Evolutionary conservation across 2,113 vertebrate species (phyloP).

Genomic region (Pheucticus melanocephalus): DNA sequence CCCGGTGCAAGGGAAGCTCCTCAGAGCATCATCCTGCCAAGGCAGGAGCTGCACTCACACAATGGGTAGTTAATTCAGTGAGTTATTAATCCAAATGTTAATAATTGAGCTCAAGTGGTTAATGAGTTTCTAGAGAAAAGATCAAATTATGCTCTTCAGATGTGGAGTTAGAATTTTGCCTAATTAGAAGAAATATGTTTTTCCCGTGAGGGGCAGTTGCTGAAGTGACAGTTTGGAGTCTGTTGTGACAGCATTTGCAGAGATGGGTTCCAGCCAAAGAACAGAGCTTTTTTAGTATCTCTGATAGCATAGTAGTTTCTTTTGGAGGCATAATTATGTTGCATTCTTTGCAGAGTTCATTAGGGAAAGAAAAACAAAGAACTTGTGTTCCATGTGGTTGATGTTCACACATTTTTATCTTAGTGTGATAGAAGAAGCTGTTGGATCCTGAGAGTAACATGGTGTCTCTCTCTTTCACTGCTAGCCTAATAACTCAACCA

Average conservation of each 20-base stretch:
- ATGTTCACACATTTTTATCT: conserved; percentile 28
- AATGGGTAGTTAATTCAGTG: background rate
- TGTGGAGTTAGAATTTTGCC: conserved; percentile 17
- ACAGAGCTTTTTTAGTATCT: conserved; percentile 9
- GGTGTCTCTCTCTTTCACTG: background rate
- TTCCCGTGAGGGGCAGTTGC: conserved; percentile 36
- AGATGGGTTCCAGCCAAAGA: conserved; percentile 48
- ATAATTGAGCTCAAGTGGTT: conserved; percentile 45
- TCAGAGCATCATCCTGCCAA: background rate
- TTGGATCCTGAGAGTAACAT: background rate
- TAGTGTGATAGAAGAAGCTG: background rate
- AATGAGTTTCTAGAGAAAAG: conserved; percentile 47
- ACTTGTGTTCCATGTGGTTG: conserved; percentile 24
- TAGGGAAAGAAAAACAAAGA: conserved; percentile 35
- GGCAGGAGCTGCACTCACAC: background rate
- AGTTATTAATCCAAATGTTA: conserved; percentile 40
- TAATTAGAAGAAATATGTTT: conserved; percentile 60
- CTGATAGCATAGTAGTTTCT: conserved; percentile 14
- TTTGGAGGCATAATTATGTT: background rate
- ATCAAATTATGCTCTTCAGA: conserved; percentile 42
- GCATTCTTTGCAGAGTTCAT: conserved; percentile 19
- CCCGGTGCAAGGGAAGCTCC: background rate
- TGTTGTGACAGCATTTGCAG: conserved; percentile 52
- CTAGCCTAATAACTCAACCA: background rate
- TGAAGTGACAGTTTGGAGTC: conserved; percentile 49